Percentiles rank a stretch among this genome's conserved stretches.
Conservation (phyloP, 2,797 vertebrate species). For the Argentina silus region DNA sequence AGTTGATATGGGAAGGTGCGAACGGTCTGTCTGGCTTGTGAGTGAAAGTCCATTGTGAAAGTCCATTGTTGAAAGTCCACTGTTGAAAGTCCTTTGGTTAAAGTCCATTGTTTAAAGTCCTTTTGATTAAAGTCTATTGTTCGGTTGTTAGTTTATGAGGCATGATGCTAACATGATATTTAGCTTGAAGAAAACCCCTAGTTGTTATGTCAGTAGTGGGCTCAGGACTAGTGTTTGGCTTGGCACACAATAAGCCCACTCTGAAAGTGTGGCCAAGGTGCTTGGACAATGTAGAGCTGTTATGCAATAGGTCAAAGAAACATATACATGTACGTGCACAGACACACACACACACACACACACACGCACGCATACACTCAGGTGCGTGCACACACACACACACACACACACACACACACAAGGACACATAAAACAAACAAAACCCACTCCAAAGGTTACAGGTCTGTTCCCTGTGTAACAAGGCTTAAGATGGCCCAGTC, state of each 20-base stretch:
- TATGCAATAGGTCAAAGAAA: conserved; percentile 45
- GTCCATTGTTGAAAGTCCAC: conserved; percentile 32
- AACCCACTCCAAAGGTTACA: not conserved
- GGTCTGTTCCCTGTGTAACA: conserved; percentile 14
- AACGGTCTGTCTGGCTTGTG: conserved; percentile 20
- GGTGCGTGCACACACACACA: not conserved
- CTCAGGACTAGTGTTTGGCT: conserved; percentile 41
- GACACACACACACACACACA: not conserved
- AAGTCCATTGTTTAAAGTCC: conserved; percentile 37
- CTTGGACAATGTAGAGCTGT: conserved; percentile 24
- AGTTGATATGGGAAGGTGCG: conserved; percentile 35
- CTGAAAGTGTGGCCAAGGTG: conserved; percentile 13
- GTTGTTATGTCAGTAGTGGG: conserved; percentile 34
- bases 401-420: not conserved
- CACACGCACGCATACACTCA: not conserved
- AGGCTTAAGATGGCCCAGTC: not conserved
- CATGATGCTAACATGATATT: conserved; percentile 39
- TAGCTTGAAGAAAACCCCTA: conserved; percentile 20
- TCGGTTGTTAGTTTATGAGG: conserved; percentile 43
- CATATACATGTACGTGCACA: not conserved
- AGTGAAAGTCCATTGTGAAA: conserved; percentile 3
- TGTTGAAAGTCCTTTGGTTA: conserved; percentile 34
- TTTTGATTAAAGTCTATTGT: conserved; percentile 53
- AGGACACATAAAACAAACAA: not conserved
- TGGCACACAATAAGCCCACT: conserved; percentile 29